Conservation (phyloP, 64 coral and sea anemone species). For the Pocillopora verrucosa region DNA sequence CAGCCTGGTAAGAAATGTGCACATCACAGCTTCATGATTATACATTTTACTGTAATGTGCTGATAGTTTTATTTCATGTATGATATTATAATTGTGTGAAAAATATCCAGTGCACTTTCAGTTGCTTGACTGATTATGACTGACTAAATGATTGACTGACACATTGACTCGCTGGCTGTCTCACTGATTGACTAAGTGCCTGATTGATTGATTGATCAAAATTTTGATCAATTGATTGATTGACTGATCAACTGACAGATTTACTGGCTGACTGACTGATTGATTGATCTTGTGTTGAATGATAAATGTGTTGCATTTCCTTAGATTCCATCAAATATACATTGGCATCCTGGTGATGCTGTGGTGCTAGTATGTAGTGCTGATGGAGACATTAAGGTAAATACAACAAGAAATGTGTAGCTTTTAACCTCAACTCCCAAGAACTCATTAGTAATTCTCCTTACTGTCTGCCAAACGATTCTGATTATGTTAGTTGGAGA, state of each 20-base stretch:
- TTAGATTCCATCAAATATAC: slow-evolving; percentile 75
- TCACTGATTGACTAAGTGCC: no score
- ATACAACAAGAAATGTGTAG: background rate
- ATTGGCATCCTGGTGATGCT: slow-evolving; percentile 91
- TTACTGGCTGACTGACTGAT: background rate
- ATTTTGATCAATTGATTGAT: background rate
- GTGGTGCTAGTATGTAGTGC: slow-evolving; percentile 81
- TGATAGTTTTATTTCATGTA: no score
- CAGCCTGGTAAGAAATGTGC: slow-evolving; percentile 54
- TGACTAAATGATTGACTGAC: no score
- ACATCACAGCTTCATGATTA: background rate
- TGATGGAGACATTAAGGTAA: slow-evolving; percentile 87
- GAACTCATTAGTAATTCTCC: no score
- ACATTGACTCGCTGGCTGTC: no score
- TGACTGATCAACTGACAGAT: background rate
- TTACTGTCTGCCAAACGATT: no score
- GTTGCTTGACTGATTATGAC: no score
- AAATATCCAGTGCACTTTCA: background rate
- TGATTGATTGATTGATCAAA: no score
- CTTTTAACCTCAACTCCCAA: background rate
- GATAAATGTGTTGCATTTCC: background rate
- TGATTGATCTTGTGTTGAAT: background rate
- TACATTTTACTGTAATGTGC: background rate
- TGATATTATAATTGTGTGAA: background rate
- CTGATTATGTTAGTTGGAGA: no score